A percentile compares a stretch with the other conserved stretches of the same genome.
Conservation (phyloP, 2,888 invertebrate species). For the Fragum whitleyi region DNA sequence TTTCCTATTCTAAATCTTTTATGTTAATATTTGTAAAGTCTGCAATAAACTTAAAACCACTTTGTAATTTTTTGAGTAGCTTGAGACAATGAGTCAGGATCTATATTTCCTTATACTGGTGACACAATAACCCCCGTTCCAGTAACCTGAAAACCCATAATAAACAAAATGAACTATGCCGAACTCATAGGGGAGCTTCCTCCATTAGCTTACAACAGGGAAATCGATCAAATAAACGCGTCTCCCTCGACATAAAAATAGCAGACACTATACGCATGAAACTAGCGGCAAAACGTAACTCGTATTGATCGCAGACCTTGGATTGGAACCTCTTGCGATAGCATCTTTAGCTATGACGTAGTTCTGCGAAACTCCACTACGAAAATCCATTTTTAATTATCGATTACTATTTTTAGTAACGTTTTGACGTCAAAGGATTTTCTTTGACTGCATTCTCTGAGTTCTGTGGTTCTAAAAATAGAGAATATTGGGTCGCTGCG, state of each 20-base stretch:
- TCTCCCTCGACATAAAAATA: constrained; percentile 1
- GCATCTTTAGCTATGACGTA: constrained; percentile 55
- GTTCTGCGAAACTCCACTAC: constrained; percentile 43
- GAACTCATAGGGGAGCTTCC: constrained; percentile 1
- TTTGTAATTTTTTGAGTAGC: too few relatives aligned
- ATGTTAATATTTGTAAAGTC: too few relatives aligned
- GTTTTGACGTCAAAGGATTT: constrained; percentile 61
- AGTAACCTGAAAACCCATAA: background rate
- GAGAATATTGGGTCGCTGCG: constrained; percentile 36
- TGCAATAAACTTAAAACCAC: too few relatives aligned
- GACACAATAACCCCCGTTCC: constrained; percentile 5
- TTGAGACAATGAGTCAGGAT: too few relatives aligned
- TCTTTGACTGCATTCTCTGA: constrained; percentile 60
- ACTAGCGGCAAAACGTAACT: background rate
- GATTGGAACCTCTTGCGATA: constrained; percentile 37
- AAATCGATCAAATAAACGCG: constrained; percentile 6
- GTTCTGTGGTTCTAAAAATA: constrained; percentile 53
- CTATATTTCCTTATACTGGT: background rate
- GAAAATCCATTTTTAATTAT: constrained; percentile 68
- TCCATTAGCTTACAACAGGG: background rate
- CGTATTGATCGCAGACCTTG: constrained; percentile 1
- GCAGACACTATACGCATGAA: constrained; percentile 17
- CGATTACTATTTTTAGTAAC: constrained; percentile 60
- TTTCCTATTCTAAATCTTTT: too few relatives aligned
- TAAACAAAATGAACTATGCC: background rate